Evolutionary conservation across 1,140 invertebrate species (phyloP), one percentile per base, ranked within the genome.

Genomic region (Nymphalis io): DNA sequence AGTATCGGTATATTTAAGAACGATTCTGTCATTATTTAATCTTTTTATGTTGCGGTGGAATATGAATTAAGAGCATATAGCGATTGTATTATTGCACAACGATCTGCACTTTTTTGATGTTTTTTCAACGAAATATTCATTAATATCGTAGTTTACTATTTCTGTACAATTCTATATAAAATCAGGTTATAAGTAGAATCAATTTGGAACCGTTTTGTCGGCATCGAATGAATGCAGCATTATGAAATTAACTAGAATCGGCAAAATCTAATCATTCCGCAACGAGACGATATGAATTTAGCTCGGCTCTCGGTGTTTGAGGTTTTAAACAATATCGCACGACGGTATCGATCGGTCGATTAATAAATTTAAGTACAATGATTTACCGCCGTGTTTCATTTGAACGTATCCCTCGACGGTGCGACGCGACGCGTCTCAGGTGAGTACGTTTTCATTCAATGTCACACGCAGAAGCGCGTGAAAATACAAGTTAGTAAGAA

Each of bases 361-460:
- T 84, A 90, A 89, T 90, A 91, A 91, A 91, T 91, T 91, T 91
- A 91, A 91, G 89, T 91, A 86, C 86, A 91, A 87, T 87, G 80
- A 70, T 85, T 87, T 86, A 81, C 80, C 72, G 61, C 55, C 72
- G 75, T 77, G 85, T 91, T 89, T 89, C 79, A 89, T 91, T 90
- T 87, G 10, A 21, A 62, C 13, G 11, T 59, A 20, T 18, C 23
- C 46, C 46, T 18, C 46, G 8, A 11, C 51, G 4, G 16, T 20
- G 11, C 40, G 12, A n/a, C 48, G 48, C 51, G 11, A 8, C 27
- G 21, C 51, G 20, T 23, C 51, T 55, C 51, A 55, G 51, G 51
- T 55, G 51, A 55, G 51, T 55, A 55, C 69, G 62, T 57, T 61
- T 67, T 63, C 40, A 33, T 76, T 72, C 76, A 80, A 75, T 84